Conservation (phyloP, 2,113 vertebrate species). For the Rattus norvegicus region GRCr8 NC_086021.1:130966501-130967000, state of each 20-base stretch:
- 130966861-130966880: background rate
- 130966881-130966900: background rate
- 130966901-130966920: background rate
- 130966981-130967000: background rate
- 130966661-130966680: conserved; percentile 28
- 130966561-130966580: conserved; percentile 38
- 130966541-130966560: background rate
- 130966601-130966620: background rate
- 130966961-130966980: background rate
- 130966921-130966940: background rate
- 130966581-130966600: background rate
- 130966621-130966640: background rate
- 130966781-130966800: background rate
- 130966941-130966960: background rate
- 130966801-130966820: background rate
- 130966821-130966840: background rate
- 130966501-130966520: conserved; percentile 46
- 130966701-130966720: background rate
- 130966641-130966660: conserved; percentile 14
- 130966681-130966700: background rate
- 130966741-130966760: conserved; percentile 13
- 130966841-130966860: conserved; percentile 9
- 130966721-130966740: conserved; percentile 42
- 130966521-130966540: conserved; percentile 47
- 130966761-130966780: background rate